Evolutionary conservation across 2,113 vertebrate species (phyloP).

Genomic region (Rhabdornis inornatus): DNA sequence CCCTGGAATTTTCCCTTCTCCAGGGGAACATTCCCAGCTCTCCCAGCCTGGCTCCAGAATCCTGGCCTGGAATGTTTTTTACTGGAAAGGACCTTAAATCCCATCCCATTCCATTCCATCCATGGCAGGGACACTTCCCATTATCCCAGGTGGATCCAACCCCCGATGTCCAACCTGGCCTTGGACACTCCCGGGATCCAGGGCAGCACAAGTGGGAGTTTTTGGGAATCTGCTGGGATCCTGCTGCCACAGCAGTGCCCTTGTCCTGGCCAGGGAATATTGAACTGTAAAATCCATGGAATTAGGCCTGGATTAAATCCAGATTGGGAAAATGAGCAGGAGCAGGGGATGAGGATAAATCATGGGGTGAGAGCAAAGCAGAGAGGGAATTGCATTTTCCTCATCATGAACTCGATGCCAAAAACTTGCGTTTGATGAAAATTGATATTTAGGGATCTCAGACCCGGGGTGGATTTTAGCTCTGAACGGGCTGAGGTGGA

Average conservation of each 20-base stretch:
- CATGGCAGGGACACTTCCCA: not conserved
- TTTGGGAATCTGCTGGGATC: accelerated
- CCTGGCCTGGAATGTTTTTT: not conserved
- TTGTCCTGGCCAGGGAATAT: not conserved
- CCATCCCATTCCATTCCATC: not conserved
- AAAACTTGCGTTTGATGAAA: not conserved
- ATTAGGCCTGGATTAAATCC: not conserved
- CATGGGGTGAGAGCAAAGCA: not conserved
- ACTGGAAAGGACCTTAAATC: not conserved
- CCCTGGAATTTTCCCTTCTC: not conserved
- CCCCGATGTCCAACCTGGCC: not conserved
- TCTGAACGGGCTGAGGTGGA: not conserved
- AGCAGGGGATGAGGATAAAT: not conserved
- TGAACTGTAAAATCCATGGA: not conserved
- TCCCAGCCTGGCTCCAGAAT: not conserved
- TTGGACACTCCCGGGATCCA: not conserved
- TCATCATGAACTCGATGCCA: accelerated
- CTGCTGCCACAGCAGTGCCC: not conserved
- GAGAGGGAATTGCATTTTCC: not conserved
- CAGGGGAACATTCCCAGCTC: not conserved
- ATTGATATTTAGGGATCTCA: not conserved
- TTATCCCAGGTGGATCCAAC: not conserved
- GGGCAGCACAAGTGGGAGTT: not conserved
- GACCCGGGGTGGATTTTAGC: not conserved
- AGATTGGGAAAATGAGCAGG: not conserved